Base-by-base conservation (phyloP, 2,113 vertebrate genomes). In the Microcebus tavaratra region DNA sequence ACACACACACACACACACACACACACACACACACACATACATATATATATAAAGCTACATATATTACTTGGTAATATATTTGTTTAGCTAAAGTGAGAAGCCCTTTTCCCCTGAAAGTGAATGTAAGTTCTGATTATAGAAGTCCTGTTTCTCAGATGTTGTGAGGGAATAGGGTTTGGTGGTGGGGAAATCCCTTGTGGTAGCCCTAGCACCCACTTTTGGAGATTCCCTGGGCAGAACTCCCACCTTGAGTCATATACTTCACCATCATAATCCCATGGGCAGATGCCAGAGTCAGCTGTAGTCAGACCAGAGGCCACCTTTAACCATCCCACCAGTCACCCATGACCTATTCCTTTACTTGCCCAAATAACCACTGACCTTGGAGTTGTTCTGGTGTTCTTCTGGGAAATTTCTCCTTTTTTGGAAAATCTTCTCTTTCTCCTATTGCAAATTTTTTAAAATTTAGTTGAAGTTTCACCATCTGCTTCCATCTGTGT, bases 191-290 rank as follows among this genome's bases (percentile, higher is more conserved):
- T 21, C 92, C 96, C 93, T 70, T 18, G 0, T 42, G 53, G 50
- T 50, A 92, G 88, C 81, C 36, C 25, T 76, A 31, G 78, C 59
- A 90, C 75, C 76, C 88, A 13, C 57, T 85, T 20, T 81, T 86
- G 90, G 85, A 95, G 89, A 88, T 75, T 82, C 91, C 87, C 94
- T 82, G 79, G 76, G 88, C 79, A 86, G 42, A 83, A 83, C 21
- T 81, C 93, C 72, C 90, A 55, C 87, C 48, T 27, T 50, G 76
- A 90, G 88, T 95, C 88, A 72, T 55, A 42, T 25, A 63, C 39
- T 84, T 87, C 45, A 36, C 76, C 39, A 57, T 75, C 86, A 73
- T 79, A 75, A 90, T 96, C 61, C 81, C 42, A 48, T 34, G 75
- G 80, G 70, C 72, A 75, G n/a, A 29, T 14, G 53, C 92, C 93